These are phyloP conservation scores for Sceliomorpha sp. DNA, from an alignment of 2,888 invertebrate species.

Conservation along the genomic window DNA sequence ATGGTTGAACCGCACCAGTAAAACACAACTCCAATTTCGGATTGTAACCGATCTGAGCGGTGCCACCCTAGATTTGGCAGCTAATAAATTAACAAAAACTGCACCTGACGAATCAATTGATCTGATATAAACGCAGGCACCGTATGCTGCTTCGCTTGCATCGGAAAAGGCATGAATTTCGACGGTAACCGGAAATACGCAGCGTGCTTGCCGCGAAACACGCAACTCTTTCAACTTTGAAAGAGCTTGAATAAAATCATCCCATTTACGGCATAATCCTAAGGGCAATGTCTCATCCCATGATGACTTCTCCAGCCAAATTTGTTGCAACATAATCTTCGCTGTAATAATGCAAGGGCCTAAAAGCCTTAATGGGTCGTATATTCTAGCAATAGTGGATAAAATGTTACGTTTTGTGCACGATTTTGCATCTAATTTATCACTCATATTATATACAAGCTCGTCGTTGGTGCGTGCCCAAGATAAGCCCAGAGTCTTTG, in stretches of 20 bases:
- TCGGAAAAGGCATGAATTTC: constrained; percentile 23
- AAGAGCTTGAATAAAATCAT: too few relatives aligned
- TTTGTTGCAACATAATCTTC: constrained; percentile 15
- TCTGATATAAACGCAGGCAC: too few relatives aligned
- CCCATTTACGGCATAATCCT: too few relatives aligned
- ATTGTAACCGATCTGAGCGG: constrained; percentile 13
- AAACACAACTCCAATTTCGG: constrained; percentile 12
- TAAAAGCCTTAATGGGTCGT: constrained; percentile 21
- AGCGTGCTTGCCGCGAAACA: too few relatives aligned
- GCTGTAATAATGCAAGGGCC: constrained; percentile 16
- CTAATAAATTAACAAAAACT: too few relatives aligned
- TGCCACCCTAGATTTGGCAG: constrained; percentile 30
- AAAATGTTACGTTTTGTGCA: constrained; percentile 6
- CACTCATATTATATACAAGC: constrained; percentile 3
- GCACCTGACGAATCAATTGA: too few relatives aligned
- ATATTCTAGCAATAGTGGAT: constrained; percentile 16
- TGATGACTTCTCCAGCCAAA: constrained; percentile 17
- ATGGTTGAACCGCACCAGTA: constrained; percentile 63
- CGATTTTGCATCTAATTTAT: not conserved
- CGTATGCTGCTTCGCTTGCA: constrained; percentile 25
- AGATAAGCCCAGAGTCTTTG: constrained; percentile 9
- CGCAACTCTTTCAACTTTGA: too few relatives aligned
- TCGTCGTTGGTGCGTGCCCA: constrained; percentile 4
- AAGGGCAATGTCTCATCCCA: too few relatives aligned
- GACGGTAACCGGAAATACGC: too few relatives aligned